Base-by-base conservation (phyloP, 2,888 invertebrate species). In the Troilus luridus region DNA sequence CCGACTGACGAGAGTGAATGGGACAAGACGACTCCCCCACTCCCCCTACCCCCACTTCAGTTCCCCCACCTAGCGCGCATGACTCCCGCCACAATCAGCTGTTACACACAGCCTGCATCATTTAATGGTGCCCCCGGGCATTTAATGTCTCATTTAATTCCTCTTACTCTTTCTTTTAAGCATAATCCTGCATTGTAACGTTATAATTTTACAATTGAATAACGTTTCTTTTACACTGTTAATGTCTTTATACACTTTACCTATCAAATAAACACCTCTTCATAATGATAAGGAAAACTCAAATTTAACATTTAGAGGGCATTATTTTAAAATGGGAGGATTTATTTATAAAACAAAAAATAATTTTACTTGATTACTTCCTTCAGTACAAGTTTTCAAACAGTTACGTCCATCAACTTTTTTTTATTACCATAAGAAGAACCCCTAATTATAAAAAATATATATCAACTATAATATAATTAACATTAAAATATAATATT, bases 1-100 rank as follows among this genome's bases (percentile, higher is more conserved):
- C 89, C 89, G 89, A 89, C 89, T 89, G 89, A 89, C 0, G 67
- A 67, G 89, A 67, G 89, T 89, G 89, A 89, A 89, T 89, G 89
- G 88, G 54, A 17, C 24, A 67, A 89, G 89, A 67, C 56, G 56
- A 67, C 56, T 64, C 64, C 89, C 89, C 89, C 89, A 62, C 88
- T 27, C 1, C 56, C 27, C 7, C 17, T 3, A 41, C 56, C 5
- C 21, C 41, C 21, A 10, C 12, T 41, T 5, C 41, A 41, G 41
- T 27, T 10, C 27, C 2, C 21, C 41, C 21, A 10, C 12, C 56
- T 10, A 54, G 27, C 21, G 89, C 89, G 89, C 89, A 89, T 54
- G 89, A 60, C 89, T 54, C 89, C 62, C 67, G 62, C 64, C 89
- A 41, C 89, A n/a, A 64, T 89, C 89, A 89, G 89, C 89, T 89